Percentiles rank a stretch among this genome's conserved stretches.
phyloP scores from a whole-genome alignment of 2,888 invertebrate species.

The Trilocha varians region DNA sequence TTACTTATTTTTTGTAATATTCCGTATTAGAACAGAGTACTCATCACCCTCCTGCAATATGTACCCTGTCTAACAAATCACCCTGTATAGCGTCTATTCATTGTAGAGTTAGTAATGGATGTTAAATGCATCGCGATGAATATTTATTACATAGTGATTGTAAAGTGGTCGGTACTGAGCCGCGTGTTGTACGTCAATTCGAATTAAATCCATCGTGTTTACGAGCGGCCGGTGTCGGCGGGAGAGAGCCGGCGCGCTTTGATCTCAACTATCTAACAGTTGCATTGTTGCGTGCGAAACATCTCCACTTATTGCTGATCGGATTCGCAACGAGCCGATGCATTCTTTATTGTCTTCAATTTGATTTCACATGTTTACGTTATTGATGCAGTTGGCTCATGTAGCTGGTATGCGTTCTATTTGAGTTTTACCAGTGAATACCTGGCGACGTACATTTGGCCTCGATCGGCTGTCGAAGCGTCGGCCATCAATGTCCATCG shows the following conservation, averaged over 20 bases:
- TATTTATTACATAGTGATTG: no score
- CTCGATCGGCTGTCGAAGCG: not conserved
- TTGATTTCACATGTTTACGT: not conserved
- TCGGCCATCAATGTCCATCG: not conserved
- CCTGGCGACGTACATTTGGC: not conserved
- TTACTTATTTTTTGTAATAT: no score
- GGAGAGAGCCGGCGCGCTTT: no score
- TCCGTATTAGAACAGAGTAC: no score
- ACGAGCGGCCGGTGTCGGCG: conserved; percentile 1
- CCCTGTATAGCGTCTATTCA: no score
- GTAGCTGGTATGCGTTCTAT: not conserved
- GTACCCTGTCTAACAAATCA: no score
- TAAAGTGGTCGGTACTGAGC: no score
- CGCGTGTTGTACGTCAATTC: not conserved
- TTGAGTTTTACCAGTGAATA: not conserved
- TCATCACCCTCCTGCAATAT: no score
- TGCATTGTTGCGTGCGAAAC: not conserved
- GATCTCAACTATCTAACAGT: conserved; percentile 1
- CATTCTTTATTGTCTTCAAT: not conserved
- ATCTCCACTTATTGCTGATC: not conserved
- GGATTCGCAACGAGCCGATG: not conserved
- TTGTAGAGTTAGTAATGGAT: no score
- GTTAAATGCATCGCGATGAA: no score
- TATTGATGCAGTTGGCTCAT: not conserved
- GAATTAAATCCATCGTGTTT: conserved; percentile 3